A percentile compares a stretch with the other conserved stretches of the same genome.
Evolutionary conservation across 1,140 invertebrate species (phyloP).

Genomic region (Drosophila micromelanica): DNA sequence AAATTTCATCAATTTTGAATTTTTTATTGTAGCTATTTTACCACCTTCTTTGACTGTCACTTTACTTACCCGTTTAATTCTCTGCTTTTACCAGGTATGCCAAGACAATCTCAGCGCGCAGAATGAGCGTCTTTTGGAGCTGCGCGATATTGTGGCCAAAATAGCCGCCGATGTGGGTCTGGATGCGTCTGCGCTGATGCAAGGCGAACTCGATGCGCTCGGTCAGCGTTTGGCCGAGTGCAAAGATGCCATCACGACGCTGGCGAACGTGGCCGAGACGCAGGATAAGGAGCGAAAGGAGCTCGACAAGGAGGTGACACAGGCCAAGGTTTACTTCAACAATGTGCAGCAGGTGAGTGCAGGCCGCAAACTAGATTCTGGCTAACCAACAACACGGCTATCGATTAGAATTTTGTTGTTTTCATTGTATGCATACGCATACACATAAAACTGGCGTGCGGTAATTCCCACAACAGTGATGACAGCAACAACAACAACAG

Average conservation of each 20-base stretch:
- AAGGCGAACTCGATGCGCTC: conserved; percentile 91
- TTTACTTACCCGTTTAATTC: not conserved
- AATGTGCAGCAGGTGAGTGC: conserved; percentile 87
- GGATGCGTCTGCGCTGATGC: conserved; percentile 88
- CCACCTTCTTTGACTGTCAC: no score
- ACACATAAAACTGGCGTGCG: conserved; percentile 53
- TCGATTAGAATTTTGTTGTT: conserved; percentile 53
- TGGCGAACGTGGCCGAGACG: conserved; percentile 91
- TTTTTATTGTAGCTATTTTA: no score
- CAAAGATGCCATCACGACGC: conserved; percentile 88
- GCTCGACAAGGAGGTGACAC: conserved; percentile 86
- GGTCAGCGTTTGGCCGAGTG: conserved; percentile 91
- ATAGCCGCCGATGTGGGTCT: conserved; percentile 91
- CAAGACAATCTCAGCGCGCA: conserved; percentile 90
- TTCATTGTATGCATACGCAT: conserved; percentile 49
- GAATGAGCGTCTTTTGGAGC: conserved; percentile 88
- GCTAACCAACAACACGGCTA: conserved; percentile 26
- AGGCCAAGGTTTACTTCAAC: conserved; percentile 87
- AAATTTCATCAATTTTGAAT: no score
- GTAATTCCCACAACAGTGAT: conserved; percentile 62
- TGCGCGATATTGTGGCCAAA: conserved; percentile 90
- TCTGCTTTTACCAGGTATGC: conserved; percentile 86
- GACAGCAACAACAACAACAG: conserved; percentile 17
- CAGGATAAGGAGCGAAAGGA: conserved; percentile 86
- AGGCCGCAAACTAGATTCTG: conserved; percentile 12